Conservation (phyloP, 2,888 invertebrate genomes). For the Mamestra brassicae region DNA sequence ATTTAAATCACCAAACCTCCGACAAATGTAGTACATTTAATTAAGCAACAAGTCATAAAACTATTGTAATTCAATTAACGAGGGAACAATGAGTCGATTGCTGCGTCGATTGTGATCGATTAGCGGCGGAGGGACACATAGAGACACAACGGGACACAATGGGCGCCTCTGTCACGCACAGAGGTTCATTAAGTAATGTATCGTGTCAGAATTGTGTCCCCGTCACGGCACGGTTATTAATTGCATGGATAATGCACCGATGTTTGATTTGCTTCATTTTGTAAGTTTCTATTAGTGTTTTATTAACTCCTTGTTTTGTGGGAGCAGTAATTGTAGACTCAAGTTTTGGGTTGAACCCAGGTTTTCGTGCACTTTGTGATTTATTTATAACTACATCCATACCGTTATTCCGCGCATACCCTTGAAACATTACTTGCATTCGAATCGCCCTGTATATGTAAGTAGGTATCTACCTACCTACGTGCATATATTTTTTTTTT, state of each 20-base stretch:
- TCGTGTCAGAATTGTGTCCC: constrained; percentile 20
- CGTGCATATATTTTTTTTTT: too few relatives aligned
- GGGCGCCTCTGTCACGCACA: constrained; percentile 48
- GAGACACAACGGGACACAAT: constrained; percentile 34
- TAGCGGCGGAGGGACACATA: constrained; percentile 26
- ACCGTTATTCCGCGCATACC: too few relatives aligned
- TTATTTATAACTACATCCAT: too few relatives aligned
- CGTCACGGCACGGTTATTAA: constrained; percentile 25
- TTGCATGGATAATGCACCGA: constrained; percentile 27
- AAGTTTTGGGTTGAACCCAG: background rate
- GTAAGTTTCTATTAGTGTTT: constrained; percentile 10
- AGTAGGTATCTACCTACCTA: too few relatives aligned
- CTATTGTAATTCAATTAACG: constrained; percentile 59
- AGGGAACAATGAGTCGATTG: constrained; percentile 59
- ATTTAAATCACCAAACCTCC: constrained; percentile 25
- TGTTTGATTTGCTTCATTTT: constrained; percentile 29
- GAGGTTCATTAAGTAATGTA: constrained; percentile 53
- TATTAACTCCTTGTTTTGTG: constrained; percentile 5
- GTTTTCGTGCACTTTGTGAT: background rate
- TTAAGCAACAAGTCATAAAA: constrained; percentile 53
- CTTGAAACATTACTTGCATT: too few relatives aligned
- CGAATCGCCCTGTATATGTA: too few relatives aligned
- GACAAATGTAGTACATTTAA: constrained; percentile 50
- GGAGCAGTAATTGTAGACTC: background rate
- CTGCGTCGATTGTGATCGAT: constrained; percentile 55